These are phyloP conservation scores for Eupeodes latifasciatus DNA, from an alignment of 2,888 invertebrate genomes.

Conservation along the genomic window DNA sequence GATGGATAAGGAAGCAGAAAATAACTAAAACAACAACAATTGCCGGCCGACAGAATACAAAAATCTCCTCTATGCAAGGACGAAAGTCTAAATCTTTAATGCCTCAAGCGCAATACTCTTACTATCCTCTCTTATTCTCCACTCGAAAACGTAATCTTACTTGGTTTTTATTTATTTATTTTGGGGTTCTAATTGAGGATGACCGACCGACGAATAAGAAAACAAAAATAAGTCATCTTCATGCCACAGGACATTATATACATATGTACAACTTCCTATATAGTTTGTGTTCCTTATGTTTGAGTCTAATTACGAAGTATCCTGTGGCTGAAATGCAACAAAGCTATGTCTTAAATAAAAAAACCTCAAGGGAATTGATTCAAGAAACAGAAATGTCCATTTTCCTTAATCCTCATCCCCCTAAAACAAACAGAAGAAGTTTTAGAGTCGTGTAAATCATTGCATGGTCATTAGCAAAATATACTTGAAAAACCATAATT, in stretches of 20 bases:
- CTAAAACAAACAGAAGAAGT: slow-evolving; percentile 20
- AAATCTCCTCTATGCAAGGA: slow-evolving; percentile 23
- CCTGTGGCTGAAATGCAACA: slow-evolving; percentile 59
- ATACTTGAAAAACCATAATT: slow-evolving; percentile 43
- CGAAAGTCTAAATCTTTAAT: slow-evolving; percentile 8
- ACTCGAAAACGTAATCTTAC: slow-evolving; percentile 11
- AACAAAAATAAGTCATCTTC: slow-evolving; percentile 26
- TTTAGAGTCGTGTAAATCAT: slow-evolving; percentile 33
- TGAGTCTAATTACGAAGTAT: slow-evolving; percentile 51
- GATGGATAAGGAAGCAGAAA: slow-evolving; percentile 17
- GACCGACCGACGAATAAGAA: neutral
- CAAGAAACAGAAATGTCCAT: slow-evolving; percentile 25
- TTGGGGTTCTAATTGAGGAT: slow-evolving; percentile 53
- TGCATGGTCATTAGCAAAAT: slow-evolving; percentile 52
- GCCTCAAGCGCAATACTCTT: neutral
- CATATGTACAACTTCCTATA: slow-evolving; percentile 27
- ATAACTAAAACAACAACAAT: neutral
- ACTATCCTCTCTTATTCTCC: neutral
- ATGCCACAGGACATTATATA: neutral
- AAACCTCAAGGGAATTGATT: slow-evolving; percentile 6
- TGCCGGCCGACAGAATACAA: neutral
- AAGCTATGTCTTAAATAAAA: slow-evolving; percentile 19
- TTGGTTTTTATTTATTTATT: slow-evolving; percentile 56
- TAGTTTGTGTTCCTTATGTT: slow-evolving; percentile 14
- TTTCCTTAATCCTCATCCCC: slow-evolving; percentile 9